phyloP scores from a whole-genome alignment of 2,797 vertebrate genomes.

The Falco biarmicus region DNA sequence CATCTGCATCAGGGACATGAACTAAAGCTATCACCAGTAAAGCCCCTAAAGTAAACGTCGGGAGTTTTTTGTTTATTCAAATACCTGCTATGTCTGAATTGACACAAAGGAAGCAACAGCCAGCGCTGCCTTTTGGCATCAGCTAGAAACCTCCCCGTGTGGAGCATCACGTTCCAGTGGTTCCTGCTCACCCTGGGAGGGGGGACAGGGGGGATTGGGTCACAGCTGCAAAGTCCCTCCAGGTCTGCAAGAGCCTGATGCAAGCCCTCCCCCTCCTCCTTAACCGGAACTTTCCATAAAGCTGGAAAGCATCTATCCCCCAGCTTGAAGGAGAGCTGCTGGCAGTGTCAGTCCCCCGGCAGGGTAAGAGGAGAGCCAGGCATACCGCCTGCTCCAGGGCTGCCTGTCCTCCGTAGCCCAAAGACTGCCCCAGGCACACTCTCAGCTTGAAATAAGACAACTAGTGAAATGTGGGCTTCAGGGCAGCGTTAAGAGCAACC shows the following conservation, averaged over 20 bases:
- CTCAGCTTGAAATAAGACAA: background rate
- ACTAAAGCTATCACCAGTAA: background rate
- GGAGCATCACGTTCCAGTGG: background rate
- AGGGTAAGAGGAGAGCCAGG: background rate
- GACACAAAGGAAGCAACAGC: background rate
- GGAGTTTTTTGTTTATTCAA: background rate
- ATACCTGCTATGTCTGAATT: background rate
- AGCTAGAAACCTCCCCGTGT: background rate
- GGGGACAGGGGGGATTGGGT: background rate
- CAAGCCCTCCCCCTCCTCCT: background rate
- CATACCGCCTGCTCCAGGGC: accelerated
- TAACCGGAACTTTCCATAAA: background rate
- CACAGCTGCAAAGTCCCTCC: background rate
- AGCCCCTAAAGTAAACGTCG: background rate
- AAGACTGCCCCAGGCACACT: background rate
- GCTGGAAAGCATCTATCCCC: background rate
- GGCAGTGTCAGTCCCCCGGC: background rate
- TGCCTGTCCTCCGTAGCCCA: background rate
- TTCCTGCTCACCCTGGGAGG: background rate
- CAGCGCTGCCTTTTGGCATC: background rate
- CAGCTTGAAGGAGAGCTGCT: background rate
- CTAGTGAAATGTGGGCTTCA: background rate
- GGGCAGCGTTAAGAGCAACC: background rate
- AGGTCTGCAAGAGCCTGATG: background rate
- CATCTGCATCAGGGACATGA: background rate